Percentiles rank a stretch among this genome's conserved stretches.
phyloP scores from a whole-genome alignment of 2,797 vertebrate species.

The Acanthurus leucopareius region DNA sequence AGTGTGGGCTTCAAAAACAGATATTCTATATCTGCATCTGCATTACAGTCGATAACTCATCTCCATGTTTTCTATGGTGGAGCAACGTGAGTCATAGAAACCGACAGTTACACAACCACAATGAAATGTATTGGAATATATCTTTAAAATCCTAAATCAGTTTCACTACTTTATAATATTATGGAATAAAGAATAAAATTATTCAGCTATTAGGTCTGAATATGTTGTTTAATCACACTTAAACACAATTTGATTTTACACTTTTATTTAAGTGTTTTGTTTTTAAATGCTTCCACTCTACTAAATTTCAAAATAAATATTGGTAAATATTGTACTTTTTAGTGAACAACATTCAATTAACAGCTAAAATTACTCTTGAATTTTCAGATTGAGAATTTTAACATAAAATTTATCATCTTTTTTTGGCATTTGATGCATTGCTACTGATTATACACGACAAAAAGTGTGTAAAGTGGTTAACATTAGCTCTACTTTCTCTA shows the following conservation, averaged over 20 bases:
- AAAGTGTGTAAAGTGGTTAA: background rate
- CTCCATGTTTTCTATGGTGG: background rate
- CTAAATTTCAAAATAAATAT: background rate
- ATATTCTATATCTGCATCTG: background rate
- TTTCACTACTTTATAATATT: background rate
- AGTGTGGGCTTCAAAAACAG: background rate
- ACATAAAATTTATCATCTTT: background rate
- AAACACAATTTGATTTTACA: background rate
- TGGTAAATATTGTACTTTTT: background rate
- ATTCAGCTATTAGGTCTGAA: background rate
- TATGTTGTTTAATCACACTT: background rate
- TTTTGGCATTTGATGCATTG: background rate
- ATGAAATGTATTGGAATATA: background rate
- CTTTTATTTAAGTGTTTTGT: background rate
- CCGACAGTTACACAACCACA: constrained; percentile 33
- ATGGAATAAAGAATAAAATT: background rate
- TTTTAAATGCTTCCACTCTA: background rate
- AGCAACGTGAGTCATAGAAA: constrained; percentile 36
- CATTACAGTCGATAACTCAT: background rate
- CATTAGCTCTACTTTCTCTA: too few species aligned
- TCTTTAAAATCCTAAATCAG: constrained; percentile 7
- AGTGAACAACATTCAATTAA: background rate
- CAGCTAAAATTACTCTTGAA: background rate
- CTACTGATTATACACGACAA: background rate
- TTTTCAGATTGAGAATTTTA: too few species aligned